Evolutionary conservation across 2,113 vertebrate species (phyloP), one percentile per base, ranked within the genome.

Genomic region (Lucifuga dentata): DNA sequence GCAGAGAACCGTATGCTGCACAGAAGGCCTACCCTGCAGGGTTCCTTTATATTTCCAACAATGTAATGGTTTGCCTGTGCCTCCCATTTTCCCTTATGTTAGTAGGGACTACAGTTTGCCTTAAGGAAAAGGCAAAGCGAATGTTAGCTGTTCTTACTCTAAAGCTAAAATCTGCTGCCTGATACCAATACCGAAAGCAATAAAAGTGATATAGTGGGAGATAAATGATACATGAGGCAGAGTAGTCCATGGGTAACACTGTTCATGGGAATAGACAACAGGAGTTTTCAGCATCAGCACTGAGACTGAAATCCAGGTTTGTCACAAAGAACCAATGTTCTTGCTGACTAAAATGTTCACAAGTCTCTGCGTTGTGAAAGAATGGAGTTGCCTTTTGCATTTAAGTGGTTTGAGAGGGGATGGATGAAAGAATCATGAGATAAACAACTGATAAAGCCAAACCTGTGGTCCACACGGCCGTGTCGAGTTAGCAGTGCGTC

Each of bases 361-460:
- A 8, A 24, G 24, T 68, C 40, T 64, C 60, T 26, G 21, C 76
- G 78, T 33, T 19, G 20, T 11, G 32, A 23, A 11, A 60, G 69
- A 76, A 79, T 63, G 73, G 67, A 69, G 85, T 84, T 68, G 59
- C 43, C 61, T 83, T 83, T 86, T 82, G 82, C 67, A 65, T 55
- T 67, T 87, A 84, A 89, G 85, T 88, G 89, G 78, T 77, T 59
- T 76, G 77, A 89, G 78, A 73, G 59, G 60, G 65, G 44, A 16
- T 19, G 24, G 49, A 91, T 91, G 39, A 89, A 89, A 90, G 39
- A 89, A 87, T 88, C 78, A 90, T 90, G 87, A 89, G 80, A 76
- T 77, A 68, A 84, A 86, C 79, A 86, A 81, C 53, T 41, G 45
- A 38, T 19, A 40, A 60, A 61, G 15, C 72, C 11, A 38, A 75